phyloP scores from a whole-genome alignment of 2,113 vertebrate genomes.

The Bubo blakistoni region DNA sequence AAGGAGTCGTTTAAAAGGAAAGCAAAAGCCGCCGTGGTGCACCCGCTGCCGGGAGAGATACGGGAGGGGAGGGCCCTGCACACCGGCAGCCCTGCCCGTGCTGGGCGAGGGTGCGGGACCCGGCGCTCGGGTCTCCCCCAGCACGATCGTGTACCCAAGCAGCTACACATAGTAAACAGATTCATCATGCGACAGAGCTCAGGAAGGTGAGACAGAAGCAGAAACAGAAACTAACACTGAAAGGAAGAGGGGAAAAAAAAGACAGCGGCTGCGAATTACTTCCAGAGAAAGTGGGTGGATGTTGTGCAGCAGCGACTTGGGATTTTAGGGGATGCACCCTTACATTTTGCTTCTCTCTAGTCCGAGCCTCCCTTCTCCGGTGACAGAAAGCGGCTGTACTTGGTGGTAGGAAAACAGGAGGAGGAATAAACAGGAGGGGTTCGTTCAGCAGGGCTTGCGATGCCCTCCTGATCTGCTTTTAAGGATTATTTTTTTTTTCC shows the following conservation, averaged over 20 bases:
- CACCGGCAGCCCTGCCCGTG: neutral
- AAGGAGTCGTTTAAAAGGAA: neutral
- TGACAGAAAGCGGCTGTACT: neutral
- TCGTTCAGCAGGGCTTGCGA: neutral
- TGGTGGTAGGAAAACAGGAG: neutral
- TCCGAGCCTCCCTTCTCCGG: neutral
- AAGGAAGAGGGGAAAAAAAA: neutral
- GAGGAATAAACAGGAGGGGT: neutral
- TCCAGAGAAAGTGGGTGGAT: constrained; percentile 45
- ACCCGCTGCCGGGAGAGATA: neutral
- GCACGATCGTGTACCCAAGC: neutral
- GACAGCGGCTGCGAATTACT: neutral
- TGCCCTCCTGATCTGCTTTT: constrained; percentile 3
- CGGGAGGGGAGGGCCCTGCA: neutral
- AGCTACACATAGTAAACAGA: neutral
- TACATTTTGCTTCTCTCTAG: neutral
- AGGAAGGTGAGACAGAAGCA: neutral
- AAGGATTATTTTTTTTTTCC: neutral
- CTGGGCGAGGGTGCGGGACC: neutral
- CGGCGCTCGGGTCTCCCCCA: neutral
- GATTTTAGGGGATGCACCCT: constrained; percentile 20
- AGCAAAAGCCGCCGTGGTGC: neutral
- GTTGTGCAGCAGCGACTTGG: constrained; percentile 6
- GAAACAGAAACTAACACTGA: neutral
- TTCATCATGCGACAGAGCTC: neutral